Evolutionary conservation across 2,888 invertebrate species (phyloP), one percentile per base, ranked within the genome.

Genomic region (Helicoverpa assulta): DNA sequence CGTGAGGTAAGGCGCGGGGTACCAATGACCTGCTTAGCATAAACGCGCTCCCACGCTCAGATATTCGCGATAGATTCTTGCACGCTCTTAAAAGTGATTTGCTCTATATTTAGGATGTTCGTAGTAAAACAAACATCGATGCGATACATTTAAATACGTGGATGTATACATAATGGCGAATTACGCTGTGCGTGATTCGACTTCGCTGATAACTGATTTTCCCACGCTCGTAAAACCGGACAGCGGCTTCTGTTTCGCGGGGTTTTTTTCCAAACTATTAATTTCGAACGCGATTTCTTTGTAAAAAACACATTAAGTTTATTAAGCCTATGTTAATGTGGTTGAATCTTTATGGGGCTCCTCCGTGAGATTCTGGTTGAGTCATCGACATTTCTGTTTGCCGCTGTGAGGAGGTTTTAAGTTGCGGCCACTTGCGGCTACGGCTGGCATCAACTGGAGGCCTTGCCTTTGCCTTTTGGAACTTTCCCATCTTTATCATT

Each of bases 11-110:
- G 91, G 94, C 92, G 90, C 85, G 73, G 94, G 91, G 92, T 94
- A 95, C 94, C 95, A 95, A 95, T 91, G 95, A 95, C 95, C 95
- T 95, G 92, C 85, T 95, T 95, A 92, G 89, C 95, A 95, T 95
- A 95, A 92, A 84, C 80, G 78, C 89, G 94, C 92, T 95, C 95
- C 93, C 95, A 95, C 95, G 95, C 86, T 91, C 90, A 89, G 83
- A 83, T 87, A 85, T 89, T 91, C 88, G 90, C 93, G 92, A 95
- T 95, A 95, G 95, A 95, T 95, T 95, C 95, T 94, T 95, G 93
- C 95, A 95, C 95, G 95, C 92, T 93, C 90, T 87, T 88, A 90
- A 88, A 90, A 92, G 92, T 93, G 94, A 94, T 94, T 93, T 95
- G 95, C 95, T 95, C 95, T 95, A 95, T 95, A 95, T 95, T 95